Conservation (phyloP, 2,113 vertebrate genomes). For the Scolopax mira region DNA sequence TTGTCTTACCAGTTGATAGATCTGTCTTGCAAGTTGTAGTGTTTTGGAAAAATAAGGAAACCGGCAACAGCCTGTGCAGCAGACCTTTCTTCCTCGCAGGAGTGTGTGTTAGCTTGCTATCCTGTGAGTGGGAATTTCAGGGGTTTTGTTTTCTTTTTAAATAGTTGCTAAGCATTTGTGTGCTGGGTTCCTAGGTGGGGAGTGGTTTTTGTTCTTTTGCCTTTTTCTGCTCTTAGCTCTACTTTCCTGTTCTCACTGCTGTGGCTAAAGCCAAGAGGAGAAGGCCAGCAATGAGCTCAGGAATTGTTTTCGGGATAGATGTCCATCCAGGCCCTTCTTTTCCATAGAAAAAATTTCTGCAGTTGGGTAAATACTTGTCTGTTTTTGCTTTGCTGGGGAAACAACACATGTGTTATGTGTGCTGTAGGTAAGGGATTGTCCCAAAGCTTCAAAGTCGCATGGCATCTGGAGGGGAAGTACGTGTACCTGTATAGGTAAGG, state of each 20-base stretch:
- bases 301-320: not conserved
- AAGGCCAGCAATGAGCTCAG: not conserved
- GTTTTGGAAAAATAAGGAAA: not conserved
- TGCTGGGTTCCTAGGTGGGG: not conserved
- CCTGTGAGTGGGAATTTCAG: not conserved
- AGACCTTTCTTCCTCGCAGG: not conserved
- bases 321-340: not conserved
- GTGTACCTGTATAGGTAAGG: not conserved
- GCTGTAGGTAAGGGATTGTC: not conserved
- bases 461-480: not conserved
- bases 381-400: not conserved
- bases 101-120: not conserved
- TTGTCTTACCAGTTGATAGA: not conserved
- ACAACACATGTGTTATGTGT: rapidly evolving
- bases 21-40: not conserved
- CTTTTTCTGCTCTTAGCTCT: not conserved
- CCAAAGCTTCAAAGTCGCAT: not conserved
- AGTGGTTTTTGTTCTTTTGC: not conserved
- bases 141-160: not conserved
- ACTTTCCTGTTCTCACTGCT: not conserved
- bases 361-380: not conserved
- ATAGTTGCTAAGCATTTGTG: not conserved
- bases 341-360: not conserved
- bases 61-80: not conserved
- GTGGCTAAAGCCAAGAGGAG: not conserved